phyloP scores from a whole-genome alignment of 2,797 vertebrate species.

The Anolis apletophallus region DNA sequence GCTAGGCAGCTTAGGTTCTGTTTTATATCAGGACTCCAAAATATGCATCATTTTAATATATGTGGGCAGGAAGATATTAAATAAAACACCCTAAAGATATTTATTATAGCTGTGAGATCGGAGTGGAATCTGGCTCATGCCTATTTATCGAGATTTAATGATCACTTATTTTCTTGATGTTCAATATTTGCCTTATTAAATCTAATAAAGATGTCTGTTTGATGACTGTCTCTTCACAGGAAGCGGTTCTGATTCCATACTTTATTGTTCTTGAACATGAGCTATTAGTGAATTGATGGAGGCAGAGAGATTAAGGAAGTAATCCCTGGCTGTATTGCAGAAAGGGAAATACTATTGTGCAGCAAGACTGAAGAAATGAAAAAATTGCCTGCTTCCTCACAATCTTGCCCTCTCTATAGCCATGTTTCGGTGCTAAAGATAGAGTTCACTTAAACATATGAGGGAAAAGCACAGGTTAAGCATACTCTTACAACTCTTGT shows the following conservation, averaged over 20 bases:
- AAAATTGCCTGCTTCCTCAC: not conserved
- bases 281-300: slow-evolving; percentile 11
- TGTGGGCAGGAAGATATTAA: slow-evolving; percentile 72
- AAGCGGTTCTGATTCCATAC: slow-evolving; percentile 54
- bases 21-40: slow-evolving; percentile 70
- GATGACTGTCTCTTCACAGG: slow-evolving; percentile 40
- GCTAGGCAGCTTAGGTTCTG: slow-evolving; percentile 60
- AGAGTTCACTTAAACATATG: too few relatives aligned
- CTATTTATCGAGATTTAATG: slow-evolving; percentile 66
- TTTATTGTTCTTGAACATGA: slow-evolving; percentile 42
- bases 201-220: slow-evolving; percentile 36
- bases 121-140: slow-evolving; percentile 23
- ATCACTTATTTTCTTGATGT: slow-evolving; percentile 63
- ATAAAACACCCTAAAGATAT: slow-evolving; percentile 67
- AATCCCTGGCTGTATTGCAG: not conserved
- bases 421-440: too few relatives aligned
- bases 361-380: not conserved
- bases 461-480: too few relatives aligned
- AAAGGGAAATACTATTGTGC: not conserved
- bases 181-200: slow-evolving; percentile 56
- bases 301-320: slow-evolving; percentile 20
- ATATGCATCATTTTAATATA: slow-evolving; percentile 73
- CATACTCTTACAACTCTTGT: too few relatives aligned
- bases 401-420: not conserved
- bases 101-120: slow-evolving; percentile 60